Conservation (phyloP, 1,140 invertebrate genomes). For the Cecropterus lyciades region DNA sequence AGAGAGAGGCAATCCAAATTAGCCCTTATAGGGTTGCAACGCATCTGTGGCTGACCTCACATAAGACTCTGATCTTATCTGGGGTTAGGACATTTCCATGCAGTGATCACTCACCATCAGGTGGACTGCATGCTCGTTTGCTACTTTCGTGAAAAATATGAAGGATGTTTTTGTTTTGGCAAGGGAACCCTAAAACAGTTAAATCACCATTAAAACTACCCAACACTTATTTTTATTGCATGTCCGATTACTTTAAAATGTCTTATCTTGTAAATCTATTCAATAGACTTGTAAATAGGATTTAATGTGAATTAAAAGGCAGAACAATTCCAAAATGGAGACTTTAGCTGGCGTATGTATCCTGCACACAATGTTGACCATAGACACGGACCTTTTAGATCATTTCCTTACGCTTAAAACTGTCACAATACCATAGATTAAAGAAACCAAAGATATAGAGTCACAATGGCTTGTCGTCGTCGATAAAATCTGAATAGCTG, state of each 20-base stretch:
- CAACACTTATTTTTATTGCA: no score
- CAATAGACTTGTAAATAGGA: background rate
- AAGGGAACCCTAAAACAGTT: no score
- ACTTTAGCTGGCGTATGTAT: constrained; percentile 2
- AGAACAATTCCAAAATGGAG: background rate
- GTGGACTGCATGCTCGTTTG: no score
- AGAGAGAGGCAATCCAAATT: no score
- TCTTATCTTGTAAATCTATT: background rate
- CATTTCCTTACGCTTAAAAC: constrained; percentile 48
- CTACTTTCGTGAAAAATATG: no score
- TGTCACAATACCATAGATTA: constrained; percentile 60
- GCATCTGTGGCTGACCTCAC: no score
- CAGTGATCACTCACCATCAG: no score
- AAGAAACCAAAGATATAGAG: constrained; percentile 41
- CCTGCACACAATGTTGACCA: constrained; percentile 15
- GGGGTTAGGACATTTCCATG: no score
- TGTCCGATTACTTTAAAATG: background rate
- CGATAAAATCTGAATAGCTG: constrained; percentile 71
- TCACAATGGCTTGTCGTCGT: constrained; percentile 61
- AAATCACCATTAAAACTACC: no score
- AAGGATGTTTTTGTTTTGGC: no score
- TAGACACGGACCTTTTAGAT: constrained; percentile 22
- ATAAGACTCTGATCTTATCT: no score
- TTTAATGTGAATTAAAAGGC: background rate
- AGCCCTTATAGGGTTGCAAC: no score